Percentiles rank a stretch among this genome's conserved stretches.
Conservation (phyloP, 2,888 invertebrate species). For the Parnassius orleans region DNA sequence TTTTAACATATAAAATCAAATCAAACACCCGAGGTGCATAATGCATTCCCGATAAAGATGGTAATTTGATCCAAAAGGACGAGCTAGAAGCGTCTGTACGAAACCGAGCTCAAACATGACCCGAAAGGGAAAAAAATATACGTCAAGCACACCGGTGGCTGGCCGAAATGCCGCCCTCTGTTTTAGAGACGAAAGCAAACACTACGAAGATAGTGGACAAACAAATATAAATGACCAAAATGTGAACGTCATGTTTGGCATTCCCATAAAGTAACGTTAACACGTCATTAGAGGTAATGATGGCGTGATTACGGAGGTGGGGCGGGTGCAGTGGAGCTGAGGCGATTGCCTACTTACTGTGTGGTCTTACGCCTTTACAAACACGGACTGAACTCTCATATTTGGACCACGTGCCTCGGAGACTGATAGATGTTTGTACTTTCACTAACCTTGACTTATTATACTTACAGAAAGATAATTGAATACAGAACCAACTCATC, state of each 20-base stretch:
- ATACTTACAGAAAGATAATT: constrained; percentile 6
- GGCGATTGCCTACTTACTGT: constrained; percentile 73
- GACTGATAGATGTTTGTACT: constrained; percentile 36
- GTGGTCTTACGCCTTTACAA: constrained; percentile 71
- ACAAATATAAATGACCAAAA: constrained; percentile 81
- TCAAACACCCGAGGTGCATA: background rate
- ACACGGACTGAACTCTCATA: constrained; percentile 55
- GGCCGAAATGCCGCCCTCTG: constrained; percentile 75
- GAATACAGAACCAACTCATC: constrained; percentile 10
- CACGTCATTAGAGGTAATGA: constrained; percentile 81
- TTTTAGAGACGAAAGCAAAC: constrained; percentile 78
- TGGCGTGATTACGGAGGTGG: constrained; percentile 75
- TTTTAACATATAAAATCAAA: too few relatives aligned
- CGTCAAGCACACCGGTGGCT: constrained; percentile 66
- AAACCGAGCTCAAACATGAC: constrained; percentile 51
- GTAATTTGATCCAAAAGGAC: constrained; percentile 23
- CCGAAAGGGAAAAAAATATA: constrained; percentile 65
- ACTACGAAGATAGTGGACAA: constrained; percentile 75
- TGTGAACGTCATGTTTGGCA: constrained; percentile 81
- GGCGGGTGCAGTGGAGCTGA: constrained; percentile 65
- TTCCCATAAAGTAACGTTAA: constrained; percentile 81
- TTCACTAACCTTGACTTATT: constrained; percentile 37
- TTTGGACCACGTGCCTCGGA: constrained; percentile 58
- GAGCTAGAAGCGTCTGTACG: constrained; percentile 17
- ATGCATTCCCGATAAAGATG: constrained; percentile 13